These are phyloP conservation scores for Aphis gossypii DNA, from an alignment of 1,140 invertebrate genomes.

Conservation along the genomic window DNA sequence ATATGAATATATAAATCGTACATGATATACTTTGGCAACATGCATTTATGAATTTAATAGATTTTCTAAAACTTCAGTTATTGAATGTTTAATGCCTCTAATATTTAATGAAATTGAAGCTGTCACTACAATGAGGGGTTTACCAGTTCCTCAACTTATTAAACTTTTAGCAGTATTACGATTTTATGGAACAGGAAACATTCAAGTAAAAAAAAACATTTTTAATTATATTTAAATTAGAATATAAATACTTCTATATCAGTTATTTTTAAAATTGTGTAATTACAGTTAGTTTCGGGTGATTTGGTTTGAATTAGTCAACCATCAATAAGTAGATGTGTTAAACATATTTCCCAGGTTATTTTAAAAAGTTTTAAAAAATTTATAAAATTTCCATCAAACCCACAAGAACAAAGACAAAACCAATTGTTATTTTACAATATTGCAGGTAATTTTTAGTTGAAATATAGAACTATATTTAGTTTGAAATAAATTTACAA, in stretches of 20 bases:
- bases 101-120: constrained; percentile 1
- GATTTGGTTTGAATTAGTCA: not conserved
- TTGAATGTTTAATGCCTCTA: constrained; percentile 7
- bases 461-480: not conserved
- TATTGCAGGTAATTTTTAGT: constrained; percentile 8
- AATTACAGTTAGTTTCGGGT: not conserved
- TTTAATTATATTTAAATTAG: constrained; percentile 18
- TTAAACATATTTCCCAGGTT: constrained; percentile 4
- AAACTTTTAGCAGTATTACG: constrained; percentile 18
- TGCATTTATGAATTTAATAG: not conserved
- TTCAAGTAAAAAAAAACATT: not conserved
- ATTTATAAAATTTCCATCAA: constrained; percentile 16
- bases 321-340: not conserved
- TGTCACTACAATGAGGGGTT: not conserved
- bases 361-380: not conserved
- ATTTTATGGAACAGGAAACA: constrained; percentile 1
- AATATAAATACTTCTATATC: not conserved
- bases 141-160: not conserved
- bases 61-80: not conserved
- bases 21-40: not conserved
- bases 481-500: not conserved
- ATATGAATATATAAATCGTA: too few relatives aligned
- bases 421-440: constrained; percentile 5
- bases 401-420: not conserved
- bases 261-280: not conserved